A percentile compares a stretch with the other conserved stretches of the same genome.
Conservation (phyloP, 2,888 invertebrate genomes). For the Pollenia labialis region DNA sequence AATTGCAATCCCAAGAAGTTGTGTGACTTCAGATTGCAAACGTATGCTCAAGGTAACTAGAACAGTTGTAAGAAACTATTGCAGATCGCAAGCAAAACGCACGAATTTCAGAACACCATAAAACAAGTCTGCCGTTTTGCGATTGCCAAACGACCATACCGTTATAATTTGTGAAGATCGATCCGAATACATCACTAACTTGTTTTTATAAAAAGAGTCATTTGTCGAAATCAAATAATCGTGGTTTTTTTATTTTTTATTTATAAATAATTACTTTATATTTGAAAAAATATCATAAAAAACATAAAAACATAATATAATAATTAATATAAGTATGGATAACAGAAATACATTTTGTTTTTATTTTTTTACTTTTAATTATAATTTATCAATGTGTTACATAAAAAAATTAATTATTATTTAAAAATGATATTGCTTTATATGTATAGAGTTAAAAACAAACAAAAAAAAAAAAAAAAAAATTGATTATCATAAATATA, state of each 20-base stretch:
- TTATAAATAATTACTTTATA: slow-evolving; percentile 78
- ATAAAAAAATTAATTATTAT: slow-evolving; percentile 51
- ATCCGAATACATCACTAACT: too few relatives aligned
- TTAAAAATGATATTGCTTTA: slow-evolving; percentile 68
- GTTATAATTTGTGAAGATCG: too few relatives aligned
- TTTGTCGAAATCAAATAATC: neutral
- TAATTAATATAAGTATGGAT: slow-evolving; percentile 72
- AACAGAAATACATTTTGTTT: slow-evolving; percentile 75
- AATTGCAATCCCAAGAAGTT: too few relatives aligned
- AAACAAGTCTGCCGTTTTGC: too few relatives aligned
- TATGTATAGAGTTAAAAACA: slow-evolving; percentile 56
- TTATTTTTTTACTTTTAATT: slow-evolving; percentile 73
- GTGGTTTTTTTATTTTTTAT: slow-evolving; percentile 75
- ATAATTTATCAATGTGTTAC: slow-evolving; percentile 58
- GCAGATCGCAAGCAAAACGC: too few relatives aligned
- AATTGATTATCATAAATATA: slow-evolving; percentile 46
- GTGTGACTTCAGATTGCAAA: too few relatives aligned
- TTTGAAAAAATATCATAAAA: slow-evolving; percentile 77
- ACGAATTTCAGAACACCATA: too few relatives aligned
- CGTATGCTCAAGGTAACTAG: too few relatives aligned
- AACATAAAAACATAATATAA: slow-evolving; percentile 80
- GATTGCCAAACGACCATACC: too few relatives aligned
- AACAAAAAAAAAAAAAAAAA: slow-evolving; percentile 64
- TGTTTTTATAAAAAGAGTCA: neutral
- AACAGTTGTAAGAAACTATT: too few relatives aligned